These are phyloP conservation scores for Brotogeris chrysoptera DNA, from an alignment of 2,797 vertebrate species.

Conservation along the genomic window DNA sequence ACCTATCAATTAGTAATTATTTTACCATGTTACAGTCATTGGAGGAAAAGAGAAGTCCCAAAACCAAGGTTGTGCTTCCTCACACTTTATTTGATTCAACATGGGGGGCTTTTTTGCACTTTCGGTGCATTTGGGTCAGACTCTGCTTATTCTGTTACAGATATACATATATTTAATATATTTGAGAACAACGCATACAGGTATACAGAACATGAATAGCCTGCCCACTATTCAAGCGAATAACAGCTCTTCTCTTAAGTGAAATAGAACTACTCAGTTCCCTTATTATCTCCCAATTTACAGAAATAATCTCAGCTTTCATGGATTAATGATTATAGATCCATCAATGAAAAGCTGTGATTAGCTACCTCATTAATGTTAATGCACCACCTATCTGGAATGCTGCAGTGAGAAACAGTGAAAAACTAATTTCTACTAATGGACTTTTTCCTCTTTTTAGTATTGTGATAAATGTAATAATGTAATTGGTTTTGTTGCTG, in stretches of 20 bases:
- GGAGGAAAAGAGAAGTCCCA: slow-evolving; percentile 22
- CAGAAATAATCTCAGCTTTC: not conserved
- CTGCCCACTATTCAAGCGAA: not conserved
- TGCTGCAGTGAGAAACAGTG: not conserved
- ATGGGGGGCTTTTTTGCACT: not conserved
- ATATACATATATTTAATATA: not conserved
- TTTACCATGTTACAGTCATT: slow-evolving; percentile 39
- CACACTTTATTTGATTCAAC: not conserved
- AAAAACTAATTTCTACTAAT: not conserved
- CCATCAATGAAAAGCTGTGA: slow-evolving; percentile 4
- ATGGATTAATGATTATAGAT: not conserved
- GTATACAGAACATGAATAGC: not conserved
- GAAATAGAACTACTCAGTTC: not conserved
- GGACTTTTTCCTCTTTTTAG: not conserved
- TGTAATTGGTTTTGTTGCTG: not conserved
- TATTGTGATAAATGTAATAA: not conserved
- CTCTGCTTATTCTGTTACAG: not conserved
- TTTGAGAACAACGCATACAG: not conserved
- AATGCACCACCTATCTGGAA: not conserved
- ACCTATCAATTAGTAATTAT: slow-evolving; percentile 61
- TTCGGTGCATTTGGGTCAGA: not conserved
- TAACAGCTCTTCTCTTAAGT: not conserved
- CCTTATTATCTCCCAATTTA: not conserved
- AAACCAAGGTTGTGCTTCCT: not conserved
- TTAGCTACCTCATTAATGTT: slow-evolving; percentile 5